Conservation (phyloP, 2,888 invertebrate genomes). For the Spicauda simplicius region DNA sequence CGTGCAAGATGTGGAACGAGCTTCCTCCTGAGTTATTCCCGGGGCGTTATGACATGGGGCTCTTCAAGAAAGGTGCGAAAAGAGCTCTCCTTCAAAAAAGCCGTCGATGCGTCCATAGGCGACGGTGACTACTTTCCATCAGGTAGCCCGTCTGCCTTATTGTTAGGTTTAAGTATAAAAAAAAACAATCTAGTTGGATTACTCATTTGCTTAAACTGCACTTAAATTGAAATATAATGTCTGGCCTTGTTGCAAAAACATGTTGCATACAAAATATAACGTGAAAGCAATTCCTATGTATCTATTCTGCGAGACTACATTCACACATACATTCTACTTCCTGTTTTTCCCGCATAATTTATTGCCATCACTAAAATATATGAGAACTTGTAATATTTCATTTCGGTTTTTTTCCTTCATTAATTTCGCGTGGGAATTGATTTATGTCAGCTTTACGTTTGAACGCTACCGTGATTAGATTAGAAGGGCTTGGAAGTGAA, state of each 20-base stretch:
- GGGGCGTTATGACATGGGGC: too few species aligned
- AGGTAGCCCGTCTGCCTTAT: too few species aligned
- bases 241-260: neutral
- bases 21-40: too few species aligned
- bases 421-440: constrained; percentile 35
- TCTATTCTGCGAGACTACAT: constrained; percentile 22
- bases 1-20: too few species aligned
- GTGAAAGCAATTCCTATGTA: neutral
- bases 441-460: constrained; percentile 20
- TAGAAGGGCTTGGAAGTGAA: constrained; percentile 4
- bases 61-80: too few species aligned
- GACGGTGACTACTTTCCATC: too few species aligned
- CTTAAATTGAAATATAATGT: too few species aligned
- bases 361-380: constrained; percentile 32
- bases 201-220: too few species aligned
- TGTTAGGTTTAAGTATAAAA: too few species aligned
- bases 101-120: too few species aligned
- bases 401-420: constrained; percentile 32
- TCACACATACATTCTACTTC: constrained; percentile 26
- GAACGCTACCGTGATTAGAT: constrained; percentile 9
- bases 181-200: too few species aligned
- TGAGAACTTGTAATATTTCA: constrained; percentile 33
- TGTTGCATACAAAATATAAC: neutral
- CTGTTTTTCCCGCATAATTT: constrained; percentile 36
- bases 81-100: too few species aligned